phyloP scores from a whole-genome alignment of 2,113 vertebrate genomes.

The Danio rerio region GRCz12tu NC_133187.1:22862501-22863000 shows the following conservation, averaged over 20 bases:
- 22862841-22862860: conserved; percentile 33
- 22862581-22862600: not conserved
- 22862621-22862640: not conserved
- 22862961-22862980: conserved; percentile 26
- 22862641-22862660: not conserved
- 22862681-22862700: conserved; percentile 8
- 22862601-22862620: not conserved
- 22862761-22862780: conserved; percentile 26
- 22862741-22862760: conserved; percentile 2
- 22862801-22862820: conserved; percentile 6
- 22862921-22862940: not conserved
- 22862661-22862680: not conserved
- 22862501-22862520: too few relatives aligned
- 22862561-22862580: too few relatives aligned
- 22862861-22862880: conserved; percentile 29
- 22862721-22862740: not conserved
- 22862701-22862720: conserved; percentile 10
- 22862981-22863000: conserved; percentile 31
- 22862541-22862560: too few relatives aligned
- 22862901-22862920: conserved; percentile 16
- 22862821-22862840: conserved; percentile 20
- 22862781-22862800: not conserved
- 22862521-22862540: too few relatives aligned
- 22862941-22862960: conserved; percentile 30
- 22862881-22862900: conserved; percentile 37